Base-by-base conservation (phyloP, 1,140 invertebrate species). In the Lasioglossum albipes region DNA sequence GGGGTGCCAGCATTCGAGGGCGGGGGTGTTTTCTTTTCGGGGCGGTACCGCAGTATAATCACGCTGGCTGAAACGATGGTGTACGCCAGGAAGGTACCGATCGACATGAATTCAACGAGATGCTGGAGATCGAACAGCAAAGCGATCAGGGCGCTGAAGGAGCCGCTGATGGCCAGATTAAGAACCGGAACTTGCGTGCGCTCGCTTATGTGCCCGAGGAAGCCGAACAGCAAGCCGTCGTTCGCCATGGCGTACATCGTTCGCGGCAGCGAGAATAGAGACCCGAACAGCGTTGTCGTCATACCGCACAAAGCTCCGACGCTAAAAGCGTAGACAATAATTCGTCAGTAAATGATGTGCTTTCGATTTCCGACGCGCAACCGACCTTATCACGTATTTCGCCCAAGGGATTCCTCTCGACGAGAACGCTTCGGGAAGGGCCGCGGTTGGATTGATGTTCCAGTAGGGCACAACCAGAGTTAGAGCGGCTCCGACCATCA, bases 91-190 rank as follows among this genome's bases (percentile, higher is more conserved):
- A 98, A 94, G 0, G 97, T 98, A 0, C 98, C 98, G 85, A 98
- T 98, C 0, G 97, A 98, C 97, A 98, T 97, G 87, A 98, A 98
- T 88, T 99, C 98, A 1, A 99, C 97, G 20, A 99, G 94, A 83
- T 97, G 97, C 87, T 97, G 95, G 79, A 99, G 95, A 91, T 99
- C 97, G 89, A 99, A 97, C 27, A 98, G 90, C 6, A 98, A 90
- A 10, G 98, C 97, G 79, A 98, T 96, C 0, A 97, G 70, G 2
- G 96, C 96, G 59, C 97, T 96, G 18, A 96, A 89, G 2, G 97
- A 82, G 0, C 97, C 97, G 65, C 97, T 97, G 31, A 98, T 95
- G 4, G 96, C 94, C 27, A 98, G 93, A 87, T 98, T 98, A 1
- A 95, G 91, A 1, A 98, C 93, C 0, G 98, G 98, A 12, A 98